Conservation (phyloP, 2,888 invertebrate genomes). For the Pristionchus japonicus region DNA sequence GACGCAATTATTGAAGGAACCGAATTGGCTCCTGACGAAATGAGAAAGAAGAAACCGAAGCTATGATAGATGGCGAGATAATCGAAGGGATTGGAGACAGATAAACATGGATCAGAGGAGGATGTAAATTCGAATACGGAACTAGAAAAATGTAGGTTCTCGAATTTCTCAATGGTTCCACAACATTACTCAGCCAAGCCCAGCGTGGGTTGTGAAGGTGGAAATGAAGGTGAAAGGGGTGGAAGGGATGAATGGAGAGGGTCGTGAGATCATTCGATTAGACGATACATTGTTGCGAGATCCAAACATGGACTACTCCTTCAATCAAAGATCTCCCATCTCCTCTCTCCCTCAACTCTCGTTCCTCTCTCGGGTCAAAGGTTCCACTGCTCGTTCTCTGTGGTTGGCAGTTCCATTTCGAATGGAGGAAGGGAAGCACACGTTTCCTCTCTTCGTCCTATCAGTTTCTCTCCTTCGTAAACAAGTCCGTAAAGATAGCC, state of each 20-base stretch:
- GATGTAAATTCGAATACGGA: not conserved
- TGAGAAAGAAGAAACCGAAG: not conserved
- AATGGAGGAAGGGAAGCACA: constrained; percentile 13
- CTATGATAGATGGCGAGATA: not conserved
- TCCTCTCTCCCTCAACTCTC: too few species aligned
- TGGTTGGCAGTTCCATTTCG: not conserved
- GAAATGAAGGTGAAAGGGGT: too few species aligned
- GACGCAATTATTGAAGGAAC: not conserved
- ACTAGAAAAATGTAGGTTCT: not conserved
- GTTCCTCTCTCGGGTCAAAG: not conserved
- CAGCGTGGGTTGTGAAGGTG: not conserved
- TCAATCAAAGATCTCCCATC: not conserved
- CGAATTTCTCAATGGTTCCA: not conserved
- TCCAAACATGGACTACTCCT: not conserved
- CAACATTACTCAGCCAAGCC: not conserved
- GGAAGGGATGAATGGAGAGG: not conserved
- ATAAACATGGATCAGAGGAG: not conserved
- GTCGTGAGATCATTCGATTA: not conserved
- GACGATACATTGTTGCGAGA: not conserved
- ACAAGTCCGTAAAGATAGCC: constrained; percentile 21
- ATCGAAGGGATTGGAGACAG: not conserved
- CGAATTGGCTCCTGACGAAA: not conserved
- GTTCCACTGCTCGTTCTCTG: constrained; percentile 9
- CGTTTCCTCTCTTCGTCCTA: not conserved
- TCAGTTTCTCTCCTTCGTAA: not conserved